These are phyloP conservation scores for Papilio glaucus DNA, from an alignment of 1,140 invertebrate genomes.

Conservation along the genomic window DNA sequence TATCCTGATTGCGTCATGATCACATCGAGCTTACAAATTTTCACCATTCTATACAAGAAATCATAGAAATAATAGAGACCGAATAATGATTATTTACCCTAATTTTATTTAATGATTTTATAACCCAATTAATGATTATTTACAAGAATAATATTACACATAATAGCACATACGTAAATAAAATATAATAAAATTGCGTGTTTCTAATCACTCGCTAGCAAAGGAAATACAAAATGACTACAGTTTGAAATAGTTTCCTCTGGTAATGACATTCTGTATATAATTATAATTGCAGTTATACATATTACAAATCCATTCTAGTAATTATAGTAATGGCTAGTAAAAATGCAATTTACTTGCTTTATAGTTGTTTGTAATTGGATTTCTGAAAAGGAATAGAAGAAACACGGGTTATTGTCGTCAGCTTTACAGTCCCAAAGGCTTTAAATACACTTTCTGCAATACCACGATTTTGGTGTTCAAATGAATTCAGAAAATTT, in stretches of 20 bases:
- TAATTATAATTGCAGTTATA: background rate
- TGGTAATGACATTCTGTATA: background rate
- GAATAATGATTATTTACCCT: no score
- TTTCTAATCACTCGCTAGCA: background rate
- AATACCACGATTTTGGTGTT: no score
- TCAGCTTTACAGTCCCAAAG: background rate
- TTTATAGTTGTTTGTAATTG: background rate
- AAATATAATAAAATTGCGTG: slow-evolving; percentile 5
- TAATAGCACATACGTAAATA: no score
- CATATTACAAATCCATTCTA: background rate
- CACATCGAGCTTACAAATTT: background rate
- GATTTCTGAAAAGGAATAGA: background rate
- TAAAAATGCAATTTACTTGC: background rate
- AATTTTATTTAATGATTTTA: no score
- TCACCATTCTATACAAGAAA: no score
- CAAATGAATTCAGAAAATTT: no score
- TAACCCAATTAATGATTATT: no score
- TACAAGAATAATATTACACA: no score
- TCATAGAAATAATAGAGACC: no score
- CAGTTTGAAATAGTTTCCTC: slow-evolving; percentile 1
- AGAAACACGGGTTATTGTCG: background rate
- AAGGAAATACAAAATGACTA: background rate
- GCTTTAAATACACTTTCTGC: no score
- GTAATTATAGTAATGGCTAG: no score
- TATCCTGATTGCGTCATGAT: background rate